Base-by-base conservation (phyloP, 2,888 invertebrate genomes). In the Liposcelis brunnea region DNA sequence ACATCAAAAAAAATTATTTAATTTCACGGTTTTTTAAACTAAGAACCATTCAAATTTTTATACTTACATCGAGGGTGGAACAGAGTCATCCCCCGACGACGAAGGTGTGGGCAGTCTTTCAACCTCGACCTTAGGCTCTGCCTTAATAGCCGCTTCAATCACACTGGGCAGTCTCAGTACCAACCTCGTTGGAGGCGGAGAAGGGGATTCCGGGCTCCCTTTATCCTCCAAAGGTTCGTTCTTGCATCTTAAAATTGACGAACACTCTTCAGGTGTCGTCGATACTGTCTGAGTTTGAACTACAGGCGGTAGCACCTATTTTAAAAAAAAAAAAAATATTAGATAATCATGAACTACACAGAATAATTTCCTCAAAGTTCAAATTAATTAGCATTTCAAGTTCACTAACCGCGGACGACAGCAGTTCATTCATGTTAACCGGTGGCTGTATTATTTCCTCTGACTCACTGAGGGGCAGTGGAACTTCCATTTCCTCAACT, bases 91-190 rank as follows among this genome's bases (percentile, higher is more conserved):
- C 35, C 35, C 35, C 35, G 15, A 35, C 35, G 16, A 35, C 35
- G 35, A 35, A 15, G 54, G 54, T 10, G 55, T 53, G 3, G 54
- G 52, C n/a, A 55, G 62, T 55, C 69, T 63, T 53, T 71, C 72
- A 12, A 71, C 68, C 60, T 83, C 83, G 8, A 83, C 84, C 57
- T 86, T 84, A 7, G 86, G 86, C 38, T 86, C 84, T 11, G 85
- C 85, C 59, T 86, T 86, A 54, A 86, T 85, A 37, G 84, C 85
- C 11, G 85, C 84, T 61, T 85, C 85, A 34, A 85, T 63, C n/a
- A 84, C 75, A 15, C 81, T 80, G 19, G 80, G 75, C 50, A 72
- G 54, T 52, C 71, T 63, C 48, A 67, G 64, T 46, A 57, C 52
- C 2, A 65, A 62, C 47, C 63, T 62, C 10, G 65, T 63, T 61